Base-by-base conservation (phyloP, 2,888 invertebrate species). In the Molorchus minor region DNA sequence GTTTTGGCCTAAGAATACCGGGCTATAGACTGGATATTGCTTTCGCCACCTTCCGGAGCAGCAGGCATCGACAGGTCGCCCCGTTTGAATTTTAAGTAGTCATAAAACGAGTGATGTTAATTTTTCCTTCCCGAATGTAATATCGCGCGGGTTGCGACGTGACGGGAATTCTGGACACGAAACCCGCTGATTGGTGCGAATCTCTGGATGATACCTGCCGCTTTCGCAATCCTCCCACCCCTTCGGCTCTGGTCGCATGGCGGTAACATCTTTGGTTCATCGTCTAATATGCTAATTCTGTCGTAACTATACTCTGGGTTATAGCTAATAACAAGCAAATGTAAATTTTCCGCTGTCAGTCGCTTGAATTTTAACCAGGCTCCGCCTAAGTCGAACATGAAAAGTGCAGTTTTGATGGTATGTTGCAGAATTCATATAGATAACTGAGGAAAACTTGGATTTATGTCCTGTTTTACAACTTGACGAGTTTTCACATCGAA, bases 91-190 rank as follows among this genome's bases (percentile, higher is more conserved):
- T 72, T 70, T 80, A 81, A 81, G 72, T 79, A 81, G 80, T 80
- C 80, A 80, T 81, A 81, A 81, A 81, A 78, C 79, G 77, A 75
- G 72, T 75, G 79, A 80, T 80, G 81, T 80, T 81, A 80, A 80
- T 80, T 81, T 80, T 80, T 81, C 77, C 64, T 64, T 73, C 72
- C 72, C 77, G 76, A 76, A 76, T 77, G 79, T 79, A 79, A 79
- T 79, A 79, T 79, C 76, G 77, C 72, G 71, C 70, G 70, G 75
- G 68, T 65, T 54, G 56, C 61, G 57, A 74, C 74, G 74, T 74
- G 74, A 71, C 67, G 57, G 41, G 74, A 74, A 74, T 74, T 61
- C 56, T 51, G 65, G 63, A 46, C 54, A 41, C 21, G 41, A 52
- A 46, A 54, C 54, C 40, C 65, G 64, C 70, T 68, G 71, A 73